Conservation (phyloP, 2,113 vertebrate species). For the Sturnira hondurensis region DNA sequence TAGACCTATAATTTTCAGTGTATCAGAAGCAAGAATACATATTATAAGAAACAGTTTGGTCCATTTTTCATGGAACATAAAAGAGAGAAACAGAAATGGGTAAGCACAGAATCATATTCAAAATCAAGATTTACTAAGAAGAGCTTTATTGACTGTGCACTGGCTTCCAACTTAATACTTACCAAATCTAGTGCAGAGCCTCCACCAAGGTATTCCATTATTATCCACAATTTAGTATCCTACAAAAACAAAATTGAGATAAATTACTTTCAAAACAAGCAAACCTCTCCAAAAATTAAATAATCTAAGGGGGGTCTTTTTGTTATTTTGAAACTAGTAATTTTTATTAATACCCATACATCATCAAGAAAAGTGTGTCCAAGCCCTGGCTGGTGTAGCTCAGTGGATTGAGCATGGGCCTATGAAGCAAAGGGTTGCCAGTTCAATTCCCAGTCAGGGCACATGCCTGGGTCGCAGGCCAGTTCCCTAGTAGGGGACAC, state of each 20-base stretch:
- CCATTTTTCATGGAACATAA: background rate
- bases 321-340: background rate
- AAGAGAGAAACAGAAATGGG: background rate
- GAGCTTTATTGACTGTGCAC: rapidly evolving
- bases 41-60: background rate
- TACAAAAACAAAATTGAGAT: slow-evolving; percentile 65
- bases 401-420: no score
- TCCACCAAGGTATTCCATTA: slow-evolving; percentile 97
- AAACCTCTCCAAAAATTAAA: background rate
- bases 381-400: no score
- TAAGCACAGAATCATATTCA: background rate
- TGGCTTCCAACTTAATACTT: slow-evolving; percentile 64
- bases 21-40: background rate
- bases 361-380: background rate
- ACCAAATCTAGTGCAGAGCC: slow-evolving; percentile 96
- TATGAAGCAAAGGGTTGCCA: no score
- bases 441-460: no score
- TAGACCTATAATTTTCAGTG: background rate
- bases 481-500: no score
- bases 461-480: no score
- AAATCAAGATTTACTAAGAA: background rate
- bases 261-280: background rate
- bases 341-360: rapidly evolving
- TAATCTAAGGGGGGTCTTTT: background rate
- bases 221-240: slow-evolving; percentile 97